Evolutionary conservation across 2,797 vertebrate genomes (phyloP), one percentile per base, ranked within the genome.

Genomic region (Hydrocynus forskahlii): DNA sequence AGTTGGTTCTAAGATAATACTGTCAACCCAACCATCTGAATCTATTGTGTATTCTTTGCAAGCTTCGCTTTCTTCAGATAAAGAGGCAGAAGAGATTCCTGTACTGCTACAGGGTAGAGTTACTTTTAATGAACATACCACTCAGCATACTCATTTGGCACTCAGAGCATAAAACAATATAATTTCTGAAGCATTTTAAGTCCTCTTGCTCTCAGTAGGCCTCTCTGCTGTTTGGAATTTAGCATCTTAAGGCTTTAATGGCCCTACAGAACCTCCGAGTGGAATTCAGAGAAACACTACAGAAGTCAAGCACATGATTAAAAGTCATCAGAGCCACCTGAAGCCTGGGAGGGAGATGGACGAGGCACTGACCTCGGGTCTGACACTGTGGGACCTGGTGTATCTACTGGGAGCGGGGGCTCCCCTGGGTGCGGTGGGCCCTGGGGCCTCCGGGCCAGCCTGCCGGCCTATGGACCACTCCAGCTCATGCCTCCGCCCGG

Each of bases 401-500:
- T 95, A 94, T 94, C 95, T 97, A 92, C 93, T 92, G 92, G 96
- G 95, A 96, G 97, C 97, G 54, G 96, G 92, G 85, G 96, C 93
- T 92, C 92, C 94, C 93, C 96, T 94, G 92, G 95, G 93, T 94
- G 94, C 92, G 96, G 94, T 88, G 88, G 93, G 95, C 91, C 90
- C 94, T 89, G 95, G 95, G 92, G 84, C 92, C 90, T 97, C 95
- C 81, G 95, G 93, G 92, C 94, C 95, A 91, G 90, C 94, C 91
- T 97, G 96, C 93, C 93, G 96, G 93, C 92, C 94, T 92, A 95
- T 95, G 91, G 95, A 96, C 96, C 97, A 96, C 92, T 97, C 96
- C 95, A 95, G 95, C 95, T 98, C 97, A 93, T 98, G 97, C 94
- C 96, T 97, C 95, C 96, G 95, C 96, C 94, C 95, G 95, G 95